phyloP scores from a whole-genome alignment of 1,140 invertebrate species.

The Pinna nobilis region DNA sequence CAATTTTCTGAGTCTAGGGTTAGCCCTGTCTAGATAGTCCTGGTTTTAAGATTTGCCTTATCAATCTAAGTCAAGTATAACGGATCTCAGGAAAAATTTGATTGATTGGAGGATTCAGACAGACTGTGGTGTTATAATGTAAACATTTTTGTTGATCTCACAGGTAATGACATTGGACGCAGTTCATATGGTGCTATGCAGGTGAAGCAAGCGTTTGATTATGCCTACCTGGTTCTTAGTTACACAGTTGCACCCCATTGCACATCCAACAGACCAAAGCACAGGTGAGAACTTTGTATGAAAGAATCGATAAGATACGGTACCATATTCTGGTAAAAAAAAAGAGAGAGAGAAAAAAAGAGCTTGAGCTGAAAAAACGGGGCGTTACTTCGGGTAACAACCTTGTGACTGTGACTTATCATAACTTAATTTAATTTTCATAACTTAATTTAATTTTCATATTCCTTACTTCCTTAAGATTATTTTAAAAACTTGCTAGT shows the following conservation, averaged over 20 bases:
- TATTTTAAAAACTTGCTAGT: no score
- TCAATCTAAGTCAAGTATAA: neutral
- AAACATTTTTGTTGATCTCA: constrained; percentile 10
- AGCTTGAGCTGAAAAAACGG: no score
- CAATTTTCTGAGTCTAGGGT: no score
- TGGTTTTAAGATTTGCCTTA: neutral
- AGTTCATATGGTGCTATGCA: constrained; percentile 93
- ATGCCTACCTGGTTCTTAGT: constrained; percentile 90
- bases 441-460: no score
- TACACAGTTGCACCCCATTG: constrained; percentile 81
- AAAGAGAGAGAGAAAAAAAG: no score
- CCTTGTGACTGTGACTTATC: no score
- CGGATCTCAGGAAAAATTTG: no score
- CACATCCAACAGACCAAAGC: constrained; percentile 46
- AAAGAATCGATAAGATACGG: no score
- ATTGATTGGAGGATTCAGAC: neutral
- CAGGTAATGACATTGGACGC: constrained; percentile 79
- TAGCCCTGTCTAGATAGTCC: neutral
- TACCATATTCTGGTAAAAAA: no score
- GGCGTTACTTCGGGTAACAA: no score
- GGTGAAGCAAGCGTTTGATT: constrained; percentile 96
- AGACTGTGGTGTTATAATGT: neutral
- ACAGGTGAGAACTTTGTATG: constrained; percentile 44
- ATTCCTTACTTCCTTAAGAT: no score
- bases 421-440: no score